Base-by-base conservation (phyloP, 1,140 invertebrate species). In the Arion vulgaris region DNA sequence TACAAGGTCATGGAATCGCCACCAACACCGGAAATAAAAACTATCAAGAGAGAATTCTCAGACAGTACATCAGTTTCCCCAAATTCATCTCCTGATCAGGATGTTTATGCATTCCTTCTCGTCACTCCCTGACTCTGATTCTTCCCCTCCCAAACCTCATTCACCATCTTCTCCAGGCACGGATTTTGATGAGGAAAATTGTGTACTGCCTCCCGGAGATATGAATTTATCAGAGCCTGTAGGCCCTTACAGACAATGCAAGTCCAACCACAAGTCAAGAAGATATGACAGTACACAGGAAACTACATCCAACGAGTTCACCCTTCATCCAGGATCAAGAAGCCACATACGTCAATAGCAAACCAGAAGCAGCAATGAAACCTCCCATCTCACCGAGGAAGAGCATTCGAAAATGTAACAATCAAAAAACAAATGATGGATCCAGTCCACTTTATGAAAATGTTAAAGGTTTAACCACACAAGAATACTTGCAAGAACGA, bases 91-190 rank as follows among this genome's bases (percentile, higher is more conserved):
- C 88, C 88, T 11, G 80, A 81, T 41, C 89, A 91, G 49, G 82
- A 87, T 53, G 76, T 88, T 17, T 90, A 90, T 77, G 86, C 84
- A 28, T 91, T 81, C 90, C 90, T 19, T 91, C 89, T 0, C 91
- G 91, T 91, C 23, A 91, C 91, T 28, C 90, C 91, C 90, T 0
- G 91, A 91, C 69, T 91, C 89, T 0, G 89, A 91, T 72, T 88
- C 88, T 5, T 91, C 91, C 7, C 91, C 91, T 41, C 91, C 91
- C 39, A 90, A 91, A 83, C 90, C 91, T n/a, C 89, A 89, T 68
- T 91, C 91, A 9, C 91, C 91, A 0, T 91, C 90, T 13, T 90
- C 89, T 0, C 84, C 86, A 0, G 87, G 87, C 28, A 89, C 87
- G 15, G 89, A 89, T 80, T 87, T 89, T 62, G 87, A 88, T 73